Evolutionary conservation across 2,797 vertebrate species (phyloP).

Genomic region (Pseudopleuronectes americanus): DNA sequence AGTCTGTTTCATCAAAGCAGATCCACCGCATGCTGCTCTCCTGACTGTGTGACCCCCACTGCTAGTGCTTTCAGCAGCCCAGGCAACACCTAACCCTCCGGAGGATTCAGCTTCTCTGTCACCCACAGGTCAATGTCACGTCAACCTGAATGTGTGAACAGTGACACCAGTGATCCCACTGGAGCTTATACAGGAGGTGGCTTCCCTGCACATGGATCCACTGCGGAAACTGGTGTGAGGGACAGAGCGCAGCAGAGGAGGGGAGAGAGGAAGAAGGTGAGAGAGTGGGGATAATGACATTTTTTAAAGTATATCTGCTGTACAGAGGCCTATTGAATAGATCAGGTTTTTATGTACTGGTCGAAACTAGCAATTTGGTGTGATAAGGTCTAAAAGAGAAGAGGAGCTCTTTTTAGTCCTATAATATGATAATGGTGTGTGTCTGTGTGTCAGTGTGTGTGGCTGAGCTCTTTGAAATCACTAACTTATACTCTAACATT

Average conservation of each 20-base stretch:
- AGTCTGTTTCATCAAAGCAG: conserved; percentile 46
- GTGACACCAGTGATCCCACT: conserved; percentile 58
- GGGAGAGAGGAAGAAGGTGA: background rate
- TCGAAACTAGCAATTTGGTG: conserved; percentile 1
- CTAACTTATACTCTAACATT: too few species aligned
- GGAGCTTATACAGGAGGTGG: conserved; percentile 38
- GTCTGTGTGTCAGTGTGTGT: background rate
- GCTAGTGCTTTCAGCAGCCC: conserved; percentile 46
- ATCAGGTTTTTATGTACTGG: background rate
- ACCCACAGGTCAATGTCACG: conserved; percentile 62
- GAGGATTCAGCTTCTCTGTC: conserved; percentile 47
- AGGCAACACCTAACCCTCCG: conserved; percentile 53
- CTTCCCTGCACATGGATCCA: conserved; percentile 17
- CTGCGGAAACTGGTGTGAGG: conserved; percentile 16
- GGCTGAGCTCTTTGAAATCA: too few species aligned
- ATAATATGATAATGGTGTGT: background rate
- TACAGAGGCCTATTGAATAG: conserved; percentile 6
- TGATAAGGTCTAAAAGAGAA: background rate
- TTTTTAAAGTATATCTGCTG: conserved; percentile 17
- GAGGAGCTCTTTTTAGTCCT: background rate
- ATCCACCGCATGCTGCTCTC: conserved; percentile 26
- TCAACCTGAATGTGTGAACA: conserved; percentile 73
- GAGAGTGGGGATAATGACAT: conserved; percentile 8
- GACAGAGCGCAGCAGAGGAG: background rate
- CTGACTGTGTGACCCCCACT: conserved; percentile 32